phyloP scores from a whole-genome alignment of 2,888 invertebrate genomes.

The Magallana nippona region DNA sequence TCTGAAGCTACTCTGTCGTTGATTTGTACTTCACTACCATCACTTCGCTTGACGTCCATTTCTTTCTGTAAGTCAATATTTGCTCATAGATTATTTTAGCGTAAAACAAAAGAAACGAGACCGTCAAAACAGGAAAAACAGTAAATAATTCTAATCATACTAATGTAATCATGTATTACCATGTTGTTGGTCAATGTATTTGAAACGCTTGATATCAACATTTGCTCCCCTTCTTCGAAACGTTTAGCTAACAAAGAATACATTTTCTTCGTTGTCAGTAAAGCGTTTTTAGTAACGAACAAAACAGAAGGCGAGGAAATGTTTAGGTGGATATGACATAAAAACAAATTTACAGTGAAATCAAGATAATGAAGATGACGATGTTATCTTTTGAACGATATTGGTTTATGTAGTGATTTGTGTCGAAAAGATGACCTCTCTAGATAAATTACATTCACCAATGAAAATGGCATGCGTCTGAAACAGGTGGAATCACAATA shows the following conservation, averaged over 20 bases:
- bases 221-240: background rate
- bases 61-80: background rate
- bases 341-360: no score
- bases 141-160: background rate
- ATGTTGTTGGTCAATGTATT: slow-evolving; percentile 3
- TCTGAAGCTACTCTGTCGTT: slow-evolving; percentile 82
- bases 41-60: slow-evolving; percentile 55
- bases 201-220: background rate
- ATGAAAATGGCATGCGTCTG: no score
- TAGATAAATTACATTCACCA: no score
- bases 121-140: background rate
- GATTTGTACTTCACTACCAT: slow-evolving; percentile 71
- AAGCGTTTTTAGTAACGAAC: background rate
- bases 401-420: no score
- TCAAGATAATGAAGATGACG: no score
- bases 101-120: no score
- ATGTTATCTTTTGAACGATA: no score
- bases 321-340: no score
- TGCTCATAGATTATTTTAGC: no score
- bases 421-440: no score
- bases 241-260: background rate
- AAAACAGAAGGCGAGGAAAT: no score
- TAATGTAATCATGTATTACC: background rate
- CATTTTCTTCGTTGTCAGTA: background rate
- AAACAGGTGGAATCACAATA: no score